Conservation (phyloP, 2,113 vertebrate species). For the Cardinalis cardinalis region DNA sequence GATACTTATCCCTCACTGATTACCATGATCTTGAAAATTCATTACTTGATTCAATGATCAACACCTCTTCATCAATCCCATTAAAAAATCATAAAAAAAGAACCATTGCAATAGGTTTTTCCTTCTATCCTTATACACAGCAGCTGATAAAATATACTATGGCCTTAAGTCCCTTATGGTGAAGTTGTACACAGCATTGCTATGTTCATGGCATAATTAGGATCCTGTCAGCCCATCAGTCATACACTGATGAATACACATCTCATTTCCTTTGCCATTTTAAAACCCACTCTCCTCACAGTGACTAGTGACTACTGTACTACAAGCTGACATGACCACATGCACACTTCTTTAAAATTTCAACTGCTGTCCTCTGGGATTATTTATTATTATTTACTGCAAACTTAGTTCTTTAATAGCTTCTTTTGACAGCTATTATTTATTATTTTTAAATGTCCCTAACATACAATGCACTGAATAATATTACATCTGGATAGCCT, state of each 20-base stretch:
- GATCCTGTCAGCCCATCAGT: slow-evolving; percentile 28
- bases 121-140: slow-evolving; percentile 3
- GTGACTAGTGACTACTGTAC: not conserved
- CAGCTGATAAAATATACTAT: slow-evolving; percentile 37
- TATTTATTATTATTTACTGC: not conserved
- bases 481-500: not conserved
- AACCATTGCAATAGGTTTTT: slow-evolving; percentile 32
- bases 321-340: not conserved
- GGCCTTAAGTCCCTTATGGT: not conserved
- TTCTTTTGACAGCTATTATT: not conserved
- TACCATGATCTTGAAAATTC: slow-evolving; percentile 68
- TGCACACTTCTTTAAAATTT: not conserved
- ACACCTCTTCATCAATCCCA: slow-evolving; percentile 42
- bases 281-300: not conserved
- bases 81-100: not conserved
- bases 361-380: not conserved
- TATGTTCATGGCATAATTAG: slow-evolving; percentile 45
- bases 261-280: not conserved
- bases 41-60: slow-evolving; percentile 57
- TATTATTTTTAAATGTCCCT: not conserved
- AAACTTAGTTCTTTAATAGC: not conserved
- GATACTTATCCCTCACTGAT: slow-evolving; percentile 61
- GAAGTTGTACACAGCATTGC: not conserved
- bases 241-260: not conserved
- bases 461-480: not conserved